These are phyloP conservation scores for Albula glossodonta DNA, from an alignment of 2,113 vertebrate species.

Conservation along the genomic window DNA sequence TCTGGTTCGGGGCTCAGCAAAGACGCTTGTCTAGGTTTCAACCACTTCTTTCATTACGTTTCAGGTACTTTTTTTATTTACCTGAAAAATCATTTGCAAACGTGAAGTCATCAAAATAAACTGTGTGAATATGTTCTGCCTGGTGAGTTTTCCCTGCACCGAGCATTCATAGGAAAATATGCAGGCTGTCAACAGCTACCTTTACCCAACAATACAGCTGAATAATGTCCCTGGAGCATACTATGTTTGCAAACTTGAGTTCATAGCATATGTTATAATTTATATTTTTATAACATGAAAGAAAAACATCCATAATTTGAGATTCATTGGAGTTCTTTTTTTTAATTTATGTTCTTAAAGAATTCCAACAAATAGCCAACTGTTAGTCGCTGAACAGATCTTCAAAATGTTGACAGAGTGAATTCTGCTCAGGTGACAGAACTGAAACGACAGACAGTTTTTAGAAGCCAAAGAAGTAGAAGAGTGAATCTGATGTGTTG, in stretches of 20 bases:
- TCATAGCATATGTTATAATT: conserved; percentile 21
- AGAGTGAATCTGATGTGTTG: conserved; percentile 36
- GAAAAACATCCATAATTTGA: not conserved
- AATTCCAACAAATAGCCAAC: conserved; percentile 32
- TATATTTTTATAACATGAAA: conserved; percentile 14
- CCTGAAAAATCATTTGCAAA: conserved; percentile 77
- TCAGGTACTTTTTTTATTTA: conserved; percentile 68
- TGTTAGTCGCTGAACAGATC: conserved; percentile 25
- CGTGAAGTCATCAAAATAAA: conserved; percentile 71
- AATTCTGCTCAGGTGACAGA: conserved; percentile 24
- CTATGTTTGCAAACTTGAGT: conserved; percentile 71
- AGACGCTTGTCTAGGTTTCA: conserved; percentile 72
- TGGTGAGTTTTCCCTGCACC: conserved; percentile 73
- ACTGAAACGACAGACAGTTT: not conserved
- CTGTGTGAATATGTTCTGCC: conserved; percentile 76
- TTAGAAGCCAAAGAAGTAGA: conserved; percentile 27
- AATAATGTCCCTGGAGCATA: conserved; percentile 62
- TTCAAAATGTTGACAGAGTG: conserved; percentile 41
- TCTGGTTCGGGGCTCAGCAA: conserved; percentile 58
- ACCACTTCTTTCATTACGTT: conserved; percentile 73
- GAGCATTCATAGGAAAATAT: conserved; percentile 65
- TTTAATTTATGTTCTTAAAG: conserved; percentile 37
- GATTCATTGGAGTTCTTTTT: not conserved
- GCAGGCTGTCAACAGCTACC: conserved; percentile 66
- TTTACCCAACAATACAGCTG: conserved; percentile 62